Base-by-base conservation (phyloP, 2,888 invertebrate genomes). In the Blera fallax region DNA sequence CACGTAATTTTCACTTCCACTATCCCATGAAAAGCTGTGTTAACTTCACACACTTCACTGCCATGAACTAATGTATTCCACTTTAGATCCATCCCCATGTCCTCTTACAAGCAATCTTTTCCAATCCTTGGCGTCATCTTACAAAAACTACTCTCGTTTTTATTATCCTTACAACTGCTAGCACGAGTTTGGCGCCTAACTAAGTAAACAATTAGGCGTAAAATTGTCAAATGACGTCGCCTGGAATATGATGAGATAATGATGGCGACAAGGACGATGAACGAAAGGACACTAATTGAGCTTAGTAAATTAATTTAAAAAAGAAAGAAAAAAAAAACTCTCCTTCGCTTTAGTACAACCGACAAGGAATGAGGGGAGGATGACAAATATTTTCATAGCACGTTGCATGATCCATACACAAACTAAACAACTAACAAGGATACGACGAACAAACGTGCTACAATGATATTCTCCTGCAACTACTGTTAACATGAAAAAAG, bases 121-220 rank as follows among this genome's bases (percentile, higher is more conserved):
- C 2, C 14, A 10, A 43, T 62, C 43, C 27, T 58, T 24, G 64
- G 48, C 32, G 32, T 48, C 48, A 18, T 34, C 48, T 48, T 34
- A 32, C 52, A 18, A 18, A 37, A 67, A 67, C 37, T 67, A 52
- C 67, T 69, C 48, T 73, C 37, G 48, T 6, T 73, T 50, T 50
- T 37, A 60, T 40, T 73, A 45, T 50, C 40, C 37, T 27, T 16
- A 58, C n/a, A 29, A 70, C 32, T 34, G 21, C 32, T 21, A 37
- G 16, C 48, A 48, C 24, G 7, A 40, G 18, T 8, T 56, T 58
- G 58, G 50, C 60, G 67, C 67, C 76, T 58, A 50, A 60, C 67
- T 67, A 60, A 65, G 50, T 24, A 48, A 65, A 67, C 67, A 67
- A 65, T 58, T 60, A 67, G 40, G 58, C 52, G 60, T 67, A 16